Evolutionary conservation across 2,797 vertebrate genomes (phyloP), one percentile per base, ranked within the genome.

Genomic region (Prionace glauca): DNA sequence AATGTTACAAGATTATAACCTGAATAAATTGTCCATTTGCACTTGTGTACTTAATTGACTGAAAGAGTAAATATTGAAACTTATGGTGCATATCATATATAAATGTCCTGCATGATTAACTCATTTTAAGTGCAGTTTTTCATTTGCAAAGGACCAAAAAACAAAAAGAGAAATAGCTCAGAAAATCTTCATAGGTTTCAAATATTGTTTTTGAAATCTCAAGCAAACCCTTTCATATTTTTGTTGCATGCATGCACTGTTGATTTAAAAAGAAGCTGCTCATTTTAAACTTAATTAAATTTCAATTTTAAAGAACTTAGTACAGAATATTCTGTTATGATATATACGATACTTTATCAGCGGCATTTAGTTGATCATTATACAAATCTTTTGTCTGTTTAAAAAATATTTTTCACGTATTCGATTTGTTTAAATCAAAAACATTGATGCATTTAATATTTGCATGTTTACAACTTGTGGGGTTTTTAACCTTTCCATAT

Each of bases 221-320:
- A 1, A 95, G 45, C 93, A 74, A 95, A 74, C 93, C 29, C 71
- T 77, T 77, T 95, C 41, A 95, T n/a, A 69, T 92, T 36, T 92
- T 92, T 92, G 26, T 74, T 36, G 41, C 45, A 72, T 74, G 71
- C 93, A 95, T 77, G 93, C 93, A 95, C 71, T 60, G 71, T 95
- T 56, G 69, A 50, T 62, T 94, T 50, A 32, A 94, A 72, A 92
- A 71, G 18, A 45, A 74, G 45, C 41, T 41, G 67, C n/a, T 56
- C 1, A 56, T 95, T 95, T 72, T 32, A 77, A 77, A 77, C n/a
- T n/a, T n/a, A 84, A 84, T 77, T 77, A 77, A 32, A 77, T 72
- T 50, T 69, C 20, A 36, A 72, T 74, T 77, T 95, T 50, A 94
- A 50, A 94, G 22, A 50, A 74, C 3, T 94, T 72, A 72, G 69